Percentiles rank a stretch among this genome's conserved stretches.
Conservation (phyloP, 1,140 invertebrate species). For the Vollenhovia emeryi region DNA sequence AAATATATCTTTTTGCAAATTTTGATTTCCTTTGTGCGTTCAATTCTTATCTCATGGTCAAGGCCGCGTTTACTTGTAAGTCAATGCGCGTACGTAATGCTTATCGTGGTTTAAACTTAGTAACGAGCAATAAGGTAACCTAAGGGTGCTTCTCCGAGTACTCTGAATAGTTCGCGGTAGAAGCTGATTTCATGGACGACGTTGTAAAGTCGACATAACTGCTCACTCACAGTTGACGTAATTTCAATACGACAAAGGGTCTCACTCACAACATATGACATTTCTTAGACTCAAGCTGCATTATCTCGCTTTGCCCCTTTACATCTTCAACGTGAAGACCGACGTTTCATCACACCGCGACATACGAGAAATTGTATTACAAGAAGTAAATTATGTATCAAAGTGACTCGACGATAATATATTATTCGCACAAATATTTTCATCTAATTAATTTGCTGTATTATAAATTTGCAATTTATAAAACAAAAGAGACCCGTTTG, state of each 20-base stretch:
- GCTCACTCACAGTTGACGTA: conserved; percentile 38
- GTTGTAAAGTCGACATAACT: conserved; percentile 38
- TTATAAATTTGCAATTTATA: no score
- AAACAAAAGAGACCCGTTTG: no score
- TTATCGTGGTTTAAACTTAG: conserved; percentile 48
- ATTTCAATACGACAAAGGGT: conserved; percentile 59
- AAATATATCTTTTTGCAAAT: neutral
- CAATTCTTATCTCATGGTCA: conserved; percentile 22
- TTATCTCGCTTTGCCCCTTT: neutral
- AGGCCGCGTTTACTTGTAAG: neutral
- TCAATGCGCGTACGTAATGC: conserved; percentile 19
- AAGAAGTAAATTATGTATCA: neutral
- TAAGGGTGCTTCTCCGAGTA: conserved; percentile 3
- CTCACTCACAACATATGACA: neutral
- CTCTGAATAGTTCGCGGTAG: conserved; percentile 46
- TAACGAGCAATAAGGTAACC: conserved; percentile 44
- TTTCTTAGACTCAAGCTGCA: neutral
- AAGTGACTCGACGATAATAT: neutral
- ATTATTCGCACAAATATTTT: neutral
- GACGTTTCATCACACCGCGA: neutral
- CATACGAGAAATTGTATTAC: neutral
- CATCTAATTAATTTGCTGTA: no score
- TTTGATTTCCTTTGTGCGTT: neutral
- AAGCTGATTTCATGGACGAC: conserved; percentile 47
- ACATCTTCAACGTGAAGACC: neutral